These are phyloP conservation scores for Erinaceus europaeus DNA, from an alignment of 2,113 vertebrate species.

Conservation along the genomic window DNA sequence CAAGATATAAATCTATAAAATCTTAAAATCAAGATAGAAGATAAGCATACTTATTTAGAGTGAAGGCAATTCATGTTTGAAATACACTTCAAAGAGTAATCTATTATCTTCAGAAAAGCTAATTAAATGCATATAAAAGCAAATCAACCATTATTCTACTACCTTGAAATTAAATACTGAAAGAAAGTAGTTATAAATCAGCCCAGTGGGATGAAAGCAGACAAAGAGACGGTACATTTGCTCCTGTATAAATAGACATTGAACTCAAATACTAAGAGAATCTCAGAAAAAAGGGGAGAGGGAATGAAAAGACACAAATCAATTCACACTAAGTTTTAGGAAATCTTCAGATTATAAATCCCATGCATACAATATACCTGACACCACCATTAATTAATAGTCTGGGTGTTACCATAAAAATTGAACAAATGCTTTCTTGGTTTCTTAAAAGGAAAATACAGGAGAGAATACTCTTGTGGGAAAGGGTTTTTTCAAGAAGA, in stretches of 20 bases:
- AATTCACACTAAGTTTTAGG: neutral
- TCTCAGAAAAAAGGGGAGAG: constrained; percentile 8
- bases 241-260: neutral
- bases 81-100: neutral
- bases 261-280: neutral
- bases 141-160: neutral
- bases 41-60: neutral
- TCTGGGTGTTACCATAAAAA: constrained; percentile 18
- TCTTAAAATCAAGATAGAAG: neutral
- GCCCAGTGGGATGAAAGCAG: neutral
- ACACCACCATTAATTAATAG: constrained; percentile 14
- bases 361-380: neutral
- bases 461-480: neutral
- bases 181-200: neutral
- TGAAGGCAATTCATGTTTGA: neutral
- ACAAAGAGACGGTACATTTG: neutral
- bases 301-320: neutral
- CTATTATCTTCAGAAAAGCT: neutral
- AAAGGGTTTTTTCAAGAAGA: constrained; percentile 12
- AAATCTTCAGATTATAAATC: constrained; percentile 11
- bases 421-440: neutral
- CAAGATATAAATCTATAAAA: neutral
- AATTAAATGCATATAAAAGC: neutral
- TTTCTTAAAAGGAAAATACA: neutral
- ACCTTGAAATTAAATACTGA: neutral